Evolutionary conservation across 2,888 invertebrate species (phyloP), one percentile per base, ranked within the genome.

Genomic region (Chaitophorus viminalis): DNA sequence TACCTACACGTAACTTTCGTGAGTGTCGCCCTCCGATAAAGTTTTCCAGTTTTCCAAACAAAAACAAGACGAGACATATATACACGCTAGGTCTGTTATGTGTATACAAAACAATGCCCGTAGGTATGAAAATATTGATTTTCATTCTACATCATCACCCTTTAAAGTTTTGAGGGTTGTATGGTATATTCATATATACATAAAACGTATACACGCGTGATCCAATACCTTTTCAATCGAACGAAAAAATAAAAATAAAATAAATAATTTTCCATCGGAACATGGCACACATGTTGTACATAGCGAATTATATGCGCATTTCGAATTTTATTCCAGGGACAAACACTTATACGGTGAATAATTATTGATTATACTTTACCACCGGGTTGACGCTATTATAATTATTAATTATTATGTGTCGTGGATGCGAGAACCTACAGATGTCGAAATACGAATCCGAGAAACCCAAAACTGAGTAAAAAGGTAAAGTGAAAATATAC

Each of bases 1-100:
- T 14, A 46, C n/a, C n/a, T n/a, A n/a, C n/a, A n/a, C 68, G 39
- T 39, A 39, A 75, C 83, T 83, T 75, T 75, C 52, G 25, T 60
- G 39, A 86, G 60, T 86, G 79, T 79, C n/a, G 54, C 79, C 52
- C 79, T 86, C 60, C 86, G 79, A 60, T 86, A 72, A 79, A 86
- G 72, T 86, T 79, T 60, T 70, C 54, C 86, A 11, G 52, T 72
- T n/a, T 68, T n/a, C 18, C 72, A 33, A 86, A 86, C 54, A 78
- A 86, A 79, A 86, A 86, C 86, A 54, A 86, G 25, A 54, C 52
- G 72, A 52, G 21, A 21, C 70, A 31, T 74, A 60, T 65, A 21
- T 39, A 29, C n/a, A 74, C n/a, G n/a, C n/a, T 36, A 74, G 1
- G 29, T 70, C 5, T 70, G 70, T 70, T 14, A 31, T 31, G 68